These are phyloP conservation scores for Esox masquinongy DNA, from an alignment of 2,797 vertebrate species.

Conservation along the genomic window DNA sequence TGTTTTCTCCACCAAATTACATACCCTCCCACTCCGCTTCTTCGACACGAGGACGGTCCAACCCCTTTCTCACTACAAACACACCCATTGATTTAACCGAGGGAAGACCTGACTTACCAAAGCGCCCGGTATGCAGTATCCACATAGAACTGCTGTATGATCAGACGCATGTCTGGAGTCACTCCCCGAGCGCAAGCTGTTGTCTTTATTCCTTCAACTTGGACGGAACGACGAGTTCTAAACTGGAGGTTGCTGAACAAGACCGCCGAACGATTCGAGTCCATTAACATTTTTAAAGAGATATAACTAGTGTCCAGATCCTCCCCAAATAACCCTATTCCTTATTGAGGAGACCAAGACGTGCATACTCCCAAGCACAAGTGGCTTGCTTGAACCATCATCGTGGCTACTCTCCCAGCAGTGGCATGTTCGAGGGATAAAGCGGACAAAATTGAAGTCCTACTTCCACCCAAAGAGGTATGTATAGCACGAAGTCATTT, in stretches of 20 bases:
- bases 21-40: conserved; percentile 21
- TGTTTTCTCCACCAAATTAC: neutral
- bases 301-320: neutral
- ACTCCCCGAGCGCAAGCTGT: neutral
- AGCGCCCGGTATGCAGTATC: conserved; percentile 2
- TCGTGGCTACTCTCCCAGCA: conserved; percentile 67
- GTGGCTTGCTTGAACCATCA: conserved; percentile 43
- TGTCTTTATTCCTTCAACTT: neutral
- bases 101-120: conserved; percentile 9
- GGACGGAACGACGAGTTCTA: conserved; percentile 5
- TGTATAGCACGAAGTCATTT: neutral
- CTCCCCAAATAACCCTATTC: neutral
- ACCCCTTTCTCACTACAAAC: conserved; percentile 61
- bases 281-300: neutral
- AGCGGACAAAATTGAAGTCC: conserved; percentile 68
- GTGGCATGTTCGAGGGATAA: conserved; percentile 71
- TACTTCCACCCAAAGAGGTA: conserved; percentile 76
- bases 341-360: conserved; percentile 30
- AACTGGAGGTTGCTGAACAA: neutral
- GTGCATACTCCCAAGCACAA: conserved; percentile 37
- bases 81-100: conserved; percentile 62
- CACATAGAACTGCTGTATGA: neutral
- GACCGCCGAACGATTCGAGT: neutral
- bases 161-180: neutral
- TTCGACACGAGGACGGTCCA: conserved; percentile 22